Base-by-base conservation (phyloP, 1,140 invertebrate species). In the Cyclina sinensis region DNA sequence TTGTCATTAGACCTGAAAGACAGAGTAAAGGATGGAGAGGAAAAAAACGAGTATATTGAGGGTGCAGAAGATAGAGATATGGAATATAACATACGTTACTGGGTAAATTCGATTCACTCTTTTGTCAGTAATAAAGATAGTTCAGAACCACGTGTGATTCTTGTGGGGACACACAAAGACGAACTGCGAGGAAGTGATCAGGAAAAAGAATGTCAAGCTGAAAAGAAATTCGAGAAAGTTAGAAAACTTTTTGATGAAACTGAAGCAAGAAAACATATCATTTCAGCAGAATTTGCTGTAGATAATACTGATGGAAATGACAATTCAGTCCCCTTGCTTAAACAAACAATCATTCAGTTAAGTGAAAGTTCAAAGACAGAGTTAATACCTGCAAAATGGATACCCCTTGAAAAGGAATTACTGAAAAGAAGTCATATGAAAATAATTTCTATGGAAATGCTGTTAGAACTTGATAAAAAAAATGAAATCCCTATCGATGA, bases 161-260 rank as follows among this genome's bases (percentile, higher is more conserved):
- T 73, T n/a, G 68, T 73, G 1, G 68, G 68, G 16, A 73, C 68
- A 24, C 68, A 73, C 39, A 73, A 43, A 73, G 68, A 73, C 27
- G 39, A 73, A 21, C 68, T 73, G 1, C 18, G 2, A 21, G 39
- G 39, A 16, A 12, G 18, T 39, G 35, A 37, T 3, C 9, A 21
- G 21, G 3, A 2, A 5, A 11, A 65, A 30, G 24, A 65, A 7
- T 4, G 5, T 11, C 27, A 12, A 3, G 24, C 62, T 21, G 62
- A 65, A 3, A 35, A 30, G 12, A 30, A 65, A 11, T 65, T 65
- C 24, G 3, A 18, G 5, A 11, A 30, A 7, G n/a, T 65, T 30
- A 11, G 62, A 30, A 18, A 65, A 7, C 27, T 65, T 27, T 65
- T 65, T 14, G 62, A 65, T 11, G 62, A 30, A 30, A 30, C 27